phyloP scores from a whole-genome alignment of 2,113 vertebrate species.

The Hippocampus guttulatus region DNA sequence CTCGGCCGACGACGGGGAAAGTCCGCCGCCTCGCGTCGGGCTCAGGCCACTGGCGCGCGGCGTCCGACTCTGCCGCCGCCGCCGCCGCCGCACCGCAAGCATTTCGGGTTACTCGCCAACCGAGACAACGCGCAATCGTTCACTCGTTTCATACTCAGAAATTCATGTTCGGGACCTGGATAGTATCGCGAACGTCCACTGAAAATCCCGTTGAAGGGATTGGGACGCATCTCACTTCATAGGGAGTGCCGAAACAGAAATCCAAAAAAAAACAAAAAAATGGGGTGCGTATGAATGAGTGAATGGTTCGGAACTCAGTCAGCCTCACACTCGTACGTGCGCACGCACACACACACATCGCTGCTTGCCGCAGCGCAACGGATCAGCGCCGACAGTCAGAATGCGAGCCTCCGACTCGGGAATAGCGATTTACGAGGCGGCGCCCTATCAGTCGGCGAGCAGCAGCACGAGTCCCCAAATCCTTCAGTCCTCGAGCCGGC shows the following conservation, averaged over 20 bases:
- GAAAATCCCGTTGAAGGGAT: no score
- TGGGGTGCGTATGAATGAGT: no score
- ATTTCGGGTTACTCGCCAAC: neutral
- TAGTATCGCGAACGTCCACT: no score
- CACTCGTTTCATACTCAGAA: no score
- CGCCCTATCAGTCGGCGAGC: conserved; percentile 51
- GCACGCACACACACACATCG: no score
- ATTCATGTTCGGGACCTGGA: no score
- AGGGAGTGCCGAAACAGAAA: no score
- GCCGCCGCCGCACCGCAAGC: conserved; percentile 9
- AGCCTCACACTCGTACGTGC: no score
- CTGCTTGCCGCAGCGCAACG: no score
- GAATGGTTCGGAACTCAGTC: no score
- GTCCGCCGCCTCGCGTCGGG: conserved; percentile 81
- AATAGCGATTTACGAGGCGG: conserved; percentile 46
- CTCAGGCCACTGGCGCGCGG: conserved; percentile 83
- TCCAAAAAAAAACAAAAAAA: no score
- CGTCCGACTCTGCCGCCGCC: conserved; percentile 79
- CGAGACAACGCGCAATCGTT: neutral
- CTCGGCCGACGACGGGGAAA: conserved; percentile 89
- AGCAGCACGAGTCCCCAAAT: conserved; percentile 31
- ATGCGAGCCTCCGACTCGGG: conserved; percentile 16
- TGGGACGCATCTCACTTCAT: no score
- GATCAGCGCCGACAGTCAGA: conserved; percentile 10
- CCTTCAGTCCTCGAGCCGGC: conserved; percentile 38